A percentile compares a stretch with the other conserved stretches of the same genome.
These are phyloP conservation scores for Pantherophis alleghaniensis DNA, from an alignment of 2,797 vertebrate species.

Conservation along the genomic window DNA sequence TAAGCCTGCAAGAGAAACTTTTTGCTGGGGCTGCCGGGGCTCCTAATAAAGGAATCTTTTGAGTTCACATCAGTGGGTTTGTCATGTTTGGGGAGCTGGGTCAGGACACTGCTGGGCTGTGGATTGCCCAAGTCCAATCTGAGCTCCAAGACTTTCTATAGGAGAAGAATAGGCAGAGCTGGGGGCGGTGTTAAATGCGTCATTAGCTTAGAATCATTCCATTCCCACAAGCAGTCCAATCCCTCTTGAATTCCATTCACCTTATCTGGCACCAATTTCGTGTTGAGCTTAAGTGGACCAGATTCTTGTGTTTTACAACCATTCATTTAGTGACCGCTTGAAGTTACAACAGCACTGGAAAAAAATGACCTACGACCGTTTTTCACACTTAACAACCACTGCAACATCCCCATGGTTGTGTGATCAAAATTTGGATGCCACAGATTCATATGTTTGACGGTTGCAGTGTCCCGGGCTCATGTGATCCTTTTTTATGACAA, in stretches of 20 bases:
- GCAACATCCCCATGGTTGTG: accelerated
- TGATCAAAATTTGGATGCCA: background rate
- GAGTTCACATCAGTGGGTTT: no score
- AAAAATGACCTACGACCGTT: accelerated
- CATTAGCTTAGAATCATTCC: background rate
- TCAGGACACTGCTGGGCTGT: no score
- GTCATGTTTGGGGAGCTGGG: no score
- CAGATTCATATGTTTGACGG: background rate
- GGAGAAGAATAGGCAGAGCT: no score
- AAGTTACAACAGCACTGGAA: background rate
- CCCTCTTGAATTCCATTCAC: background rate
- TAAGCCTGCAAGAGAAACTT: no score
- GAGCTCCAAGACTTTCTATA: background rate
- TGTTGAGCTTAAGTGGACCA: background rate
- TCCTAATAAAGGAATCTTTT: no score
- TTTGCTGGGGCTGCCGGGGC: no score
- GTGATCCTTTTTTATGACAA: background rate
- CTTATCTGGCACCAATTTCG: background rate
- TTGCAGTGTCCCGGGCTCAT: background rate
- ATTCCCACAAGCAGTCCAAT: background rate
- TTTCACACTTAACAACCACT: background rate
- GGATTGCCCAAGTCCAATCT: no score
- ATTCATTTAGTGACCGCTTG: background rate
- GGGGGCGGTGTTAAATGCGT: no score
- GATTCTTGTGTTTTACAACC: background rate